These are phyloP conservation scores for Ectobius pallidus DNA, from an alignment of 2,888 invertebrate genomes.

Conservation along the genomic window DNA sequence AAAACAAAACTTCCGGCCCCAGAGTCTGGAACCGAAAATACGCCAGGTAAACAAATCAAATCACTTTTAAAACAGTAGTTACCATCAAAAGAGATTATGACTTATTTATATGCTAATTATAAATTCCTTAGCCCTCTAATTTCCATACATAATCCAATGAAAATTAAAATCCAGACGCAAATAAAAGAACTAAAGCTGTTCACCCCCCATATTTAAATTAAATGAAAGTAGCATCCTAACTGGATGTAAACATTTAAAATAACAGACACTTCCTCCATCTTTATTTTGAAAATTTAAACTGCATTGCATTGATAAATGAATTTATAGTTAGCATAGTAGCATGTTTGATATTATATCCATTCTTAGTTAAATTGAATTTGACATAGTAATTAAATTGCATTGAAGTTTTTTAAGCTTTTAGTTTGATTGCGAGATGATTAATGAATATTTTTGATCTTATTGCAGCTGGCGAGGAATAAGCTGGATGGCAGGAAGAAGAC, in stretches of 20 bases:
- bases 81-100: conserved; percentile 21
- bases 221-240: conserved; percentile 11
- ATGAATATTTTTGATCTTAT: conserved; percentile 5
- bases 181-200: conserved; percentile 12
- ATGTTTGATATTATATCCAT: conserved; percentile 26
- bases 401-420: background rate
- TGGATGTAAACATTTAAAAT: conserved; percentile 31
- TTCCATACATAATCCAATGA: conserved; percentile 11
- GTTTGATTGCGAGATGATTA: background rate
- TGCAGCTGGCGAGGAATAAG: conserved; percentile 14
- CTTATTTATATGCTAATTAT: conserved; percentile 42
- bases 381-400: background rate
- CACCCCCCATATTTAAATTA: background rate
- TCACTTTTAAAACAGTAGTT: conserved; percentile 32
- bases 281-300: conserved; percentile 25
- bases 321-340: conserved; percentile 41
- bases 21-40: conserved; percentile 28
- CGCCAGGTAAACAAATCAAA: conserved; percentile 39
- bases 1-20: conserved; percentile 30
- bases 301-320: conserved; percentile 34
- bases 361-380: conserved; percentile 4
- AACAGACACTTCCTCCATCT: conserved; percentile 30
- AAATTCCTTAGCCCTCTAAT: conserved; percentile 35
- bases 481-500: conserved; percentile 1
- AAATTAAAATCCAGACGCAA: conserved; percentile 27